Base-by-base conservation (phyloP, 2,113 vertebrate genomes). In the Ploceus nigricollis region DNA sequence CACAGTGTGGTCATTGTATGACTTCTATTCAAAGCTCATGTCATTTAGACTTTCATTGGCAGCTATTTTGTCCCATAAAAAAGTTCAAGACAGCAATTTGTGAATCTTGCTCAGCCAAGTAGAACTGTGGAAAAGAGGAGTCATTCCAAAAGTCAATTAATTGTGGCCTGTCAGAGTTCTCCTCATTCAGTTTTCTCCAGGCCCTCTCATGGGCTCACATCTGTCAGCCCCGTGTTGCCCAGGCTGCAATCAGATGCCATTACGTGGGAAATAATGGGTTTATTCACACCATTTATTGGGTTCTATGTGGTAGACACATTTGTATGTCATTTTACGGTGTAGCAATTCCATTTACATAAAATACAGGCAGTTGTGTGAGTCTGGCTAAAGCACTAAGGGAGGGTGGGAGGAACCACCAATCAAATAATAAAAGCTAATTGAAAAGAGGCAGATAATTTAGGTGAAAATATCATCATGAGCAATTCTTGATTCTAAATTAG, bases 1-100 rank as follows among this genome's bases (percentile, higher is more conserved):
- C 97, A 91, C 47, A 10, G 87, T 93, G 40, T 96, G 95, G 75
- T 91, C 90, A 97, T 97, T 98, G 97, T 98, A 66, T 3, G 50
- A 75, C 64, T 84, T 70, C 91, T 95, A 96, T 98, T 98, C 97
- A 98, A 82, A 86, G 54, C 42, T 93, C 72, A 65, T 93, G 96
- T 97, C 97, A 98, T 98, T 98, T 98, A 98, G 95, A 97, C 97
- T 98, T 98, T 98, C 98, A 97, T 95, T 98, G 97, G 97, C 96
- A 97, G 94, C 97, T 97, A 98, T 98, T 98, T 98, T 97, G 96
- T 97, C 93, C 96, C 94, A 96, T 96, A 97, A 97, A 98, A 98
- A 98, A 97, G 97, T 97, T 98, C 97, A 98, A 98, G 97, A 95
- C 96, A 96, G 96, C 97, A 98, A 98, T 98, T 98, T 98, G 98